These are phyloP conservation scores for Monopterus albus DNA, from an alignment of 2,113 vertebrate genomes.

Conservation along the genomic window DNA sequence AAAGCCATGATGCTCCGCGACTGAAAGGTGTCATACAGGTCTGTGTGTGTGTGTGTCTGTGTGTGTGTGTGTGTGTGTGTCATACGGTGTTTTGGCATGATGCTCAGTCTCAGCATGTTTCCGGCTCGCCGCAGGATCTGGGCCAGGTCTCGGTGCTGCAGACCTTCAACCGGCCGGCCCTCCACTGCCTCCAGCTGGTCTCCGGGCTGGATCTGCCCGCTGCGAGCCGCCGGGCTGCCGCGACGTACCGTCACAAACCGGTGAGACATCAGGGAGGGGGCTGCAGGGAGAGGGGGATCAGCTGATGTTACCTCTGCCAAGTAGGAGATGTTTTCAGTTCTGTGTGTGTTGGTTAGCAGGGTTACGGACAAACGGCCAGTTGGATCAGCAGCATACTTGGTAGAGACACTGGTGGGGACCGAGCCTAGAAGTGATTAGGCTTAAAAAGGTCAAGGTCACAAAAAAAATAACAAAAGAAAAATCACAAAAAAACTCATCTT, in stretches of 20 bases:
- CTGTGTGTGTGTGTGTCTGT: too few relatives aligned
- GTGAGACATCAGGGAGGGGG: conserved; percentile 77
- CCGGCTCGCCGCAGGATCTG: conserved; percentile 83
- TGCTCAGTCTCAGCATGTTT: conserved; percentile 80
- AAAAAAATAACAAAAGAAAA: too few relatives aligned
- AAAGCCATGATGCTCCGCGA: too few relatives aligned
- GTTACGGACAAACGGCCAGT: too few relatives aligned
- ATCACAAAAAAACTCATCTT: too few relatives aligned
- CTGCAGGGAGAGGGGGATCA: conserved; percentile 27
- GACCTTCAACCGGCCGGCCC: conserved; percentile 64
- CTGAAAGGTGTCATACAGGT: too few relatives aligned
- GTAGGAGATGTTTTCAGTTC: too few relatives aligned
- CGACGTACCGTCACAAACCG: conserved; percentile 81
- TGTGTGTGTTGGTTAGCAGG: too few relatives aligned
- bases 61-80: background rate
- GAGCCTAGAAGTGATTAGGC: too few relatives aligned
- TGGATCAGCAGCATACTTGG: too few relatives aligned
- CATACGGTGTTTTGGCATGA: conserved; percentile 71
- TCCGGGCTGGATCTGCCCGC: conserved; percentile 79
- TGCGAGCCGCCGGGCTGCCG: conserved; percentile 82
- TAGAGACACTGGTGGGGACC: too few relatives aligned
- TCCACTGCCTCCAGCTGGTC: conserved; percentile 82
- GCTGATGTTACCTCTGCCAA: background rate
- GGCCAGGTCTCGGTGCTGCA: conserved; percentile 81
- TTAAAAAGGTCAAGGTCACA: too few relatives aligned